Percentiles rank a stretch among this genome's conserved stretches.
These are phyloP conservation scores for Dysmachus trigonus DNA, from an alignment of 2,888 invertebrate genomes.

Conservation along the genomic window DNA sequence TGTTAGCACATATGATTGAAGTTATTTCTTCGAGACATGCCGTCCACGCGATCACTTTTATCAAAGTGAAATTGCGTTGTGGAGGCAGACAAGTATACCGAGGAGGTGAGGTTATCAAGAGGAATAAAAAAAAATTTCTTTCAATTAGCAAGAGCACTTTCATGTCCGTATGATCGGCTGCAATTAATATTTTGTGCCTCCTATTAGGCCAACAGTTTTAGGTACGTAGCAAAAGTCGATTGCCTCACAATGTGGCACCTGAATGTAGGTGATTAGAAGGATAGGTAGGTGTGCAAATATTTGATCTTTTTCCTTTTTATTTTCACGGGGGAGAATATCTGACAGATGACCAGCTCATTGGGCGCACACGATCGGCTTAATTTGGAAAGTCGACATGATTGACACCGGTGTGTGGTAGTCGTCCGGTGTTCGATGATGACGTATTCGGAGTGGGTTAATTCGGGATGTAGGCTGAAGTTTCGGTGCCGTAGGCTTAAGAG, in stretches of 20 bases:
- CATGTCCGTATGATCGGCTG: conserved; percentile 26
- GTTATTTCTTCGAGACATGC: not conserved
- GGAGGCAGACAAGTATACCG: conserved; percentile 5
- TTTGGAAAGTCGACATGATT: conserved; percentile 29
- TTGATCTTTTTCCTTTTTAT: conserved; percentile 14
- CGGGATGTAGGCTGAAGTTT: not conserved
- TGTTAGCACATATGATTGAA: not conserved
- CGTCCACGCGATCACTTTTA: not conserved
- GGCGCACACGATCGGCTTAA: conserved; percentile 4
- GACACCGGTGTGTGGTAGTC: conserved; percentile 7
- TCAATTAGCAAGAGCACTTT: conserved; percentile 29
- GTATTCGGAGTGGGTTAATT: not conserved
- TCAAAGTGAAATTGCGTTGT: conserved; percentile 24
- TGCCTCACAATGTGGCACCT: conserved; percentile 18
- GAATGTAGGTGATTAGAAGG: conserved; percentile 27
- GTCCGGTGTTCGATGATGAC: not conserved
- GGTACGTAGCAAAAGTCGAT: conserved; percentile 12
- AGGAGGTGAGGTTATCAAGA: not conserved
- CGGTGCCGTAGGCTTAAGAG: not conserved
- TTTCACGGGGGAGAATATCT: not conserved
- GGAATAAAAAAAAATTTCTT: not conserved
- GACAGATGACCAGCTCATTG: conserved; percentile 22
- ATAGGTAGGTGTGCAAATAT: conserved; percentile 38
- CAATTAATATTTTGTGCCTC: conserved; percentile 24
- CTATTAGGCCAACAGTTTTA: not conserved